Evolutionary conservation across 1,140 invertebrate species (phyloP), one percentile per base, ranked within the genome.

Genomic region (Pseudoatta argentina): DNA sequence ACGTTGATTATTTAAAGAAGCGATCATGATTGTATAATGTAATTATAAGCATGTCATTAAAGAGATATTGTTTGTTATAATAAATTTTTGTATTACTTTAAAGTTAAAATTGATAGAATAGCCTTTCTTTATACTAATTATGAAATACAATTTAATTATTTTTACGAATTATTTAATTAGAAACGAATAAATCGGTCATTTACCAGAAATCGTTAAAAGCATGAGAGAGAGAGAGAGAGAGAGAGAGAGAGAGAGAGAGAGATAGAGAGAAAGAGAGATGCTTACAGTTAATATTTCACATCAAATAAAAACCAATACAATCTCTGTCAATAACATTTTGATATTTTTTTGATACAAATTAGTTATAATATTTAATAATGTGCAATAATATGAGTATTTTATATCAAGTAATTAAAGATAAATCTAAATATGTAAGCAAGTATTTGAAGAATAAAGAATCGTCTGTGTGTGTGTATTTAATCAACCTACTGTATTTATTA

Each of bases 121-220:
- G 39, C 39, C 0, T 1, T 0, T 8, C 8, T 44, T 8, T 44
- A 44, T 44, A 8, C 39, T 44, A 57, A 34, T 66, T 85, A 21
- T 59, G 4, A 48, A 79, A 14, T 24, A 21, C 21, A 1, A 69
- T 69, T 78, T 12, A 66, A 83, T 89, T 86, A 44, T 27, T 83
- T 86, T 86, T 73, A 16, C 39, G 18, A 51, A 55, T 18, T 12
- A 4, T 14, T 69, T 34, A 72, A 51, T 64, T 30, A 73, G n/a
- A 51, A 53, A 8, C 0, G 4, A 27, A 53, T 7, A 30, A 30
- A 30, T 30, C n/a, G 0, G 18, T 44, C 8, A 44, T 10, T 44
- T 44, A 44, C 8, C 8, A 44, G 6, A 34, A 44, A 44, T 8
- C 1, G 2, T 8, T 44, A 10, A 44, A 30, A 24, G 24, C 21